phyloP scores from a whole-genome alignment of 2,888 invertebrate species.

The Mythimna vitellina region DNA sequence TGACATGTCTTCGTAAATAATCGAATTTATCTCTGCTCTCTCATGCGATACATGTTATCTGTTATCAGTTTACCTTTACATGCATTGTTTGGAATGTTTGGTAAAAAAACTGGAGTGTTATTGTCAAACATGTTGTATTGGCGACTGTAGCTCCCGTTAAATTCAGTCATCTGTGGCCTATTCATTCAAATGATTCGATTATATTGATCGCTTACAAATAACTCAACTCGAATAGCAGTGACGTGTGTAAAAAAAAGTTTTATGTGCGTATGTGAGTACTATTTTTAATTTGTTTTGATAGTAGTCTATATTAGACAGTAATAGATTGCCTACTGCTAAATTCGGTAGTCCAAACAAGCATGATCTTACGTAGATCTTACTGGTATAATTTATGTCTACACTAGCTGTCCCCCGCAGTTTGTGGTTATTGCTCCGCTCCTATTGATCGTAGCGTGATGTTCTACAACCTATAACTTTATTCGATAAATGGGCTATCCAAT shows the following conservation, averaged over 20 bases:
- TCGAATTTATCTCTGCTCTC: constrained; percentile 62
- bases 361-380: constrained; percentile 1
- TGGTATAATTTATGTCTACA: background rate
- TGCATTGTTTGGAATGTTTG: constrained; percentile 59
- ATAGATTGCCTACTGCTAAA: background rate
- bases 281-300: constrained; percentile 52
- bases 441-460: no score
- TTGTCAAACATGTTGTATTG: constrained; percentile 50
- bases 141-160: constrained; percentile 35
- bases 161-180: constrained; percentile 22
- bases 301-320: constrained; percentile 6
- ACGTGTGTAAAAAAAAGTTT: constrained; percentile 40
- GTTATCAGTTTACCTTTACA: constrained; percentile 59
- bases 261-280: constrained; percentile 56
- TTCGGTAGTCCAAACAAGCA: background rate
- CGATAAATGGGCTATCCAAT: no score
- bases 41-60: constrained; percentile 64
- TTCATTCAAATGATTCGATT: constrained; percentile 34
- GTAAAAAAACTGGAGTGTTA: constrained; percentile 44
- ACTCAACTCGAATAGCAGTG: constrained; percentile 35
- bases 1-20: constrained; percentile 30
- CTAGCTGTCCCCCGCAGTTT: no score
- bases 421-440: no score
- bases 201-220: constrained; percentile 40
- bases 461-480: no score